A percentile compares a stretch with the other conserved stretches of the same genome.
Evolutionary conservation across 2,113 vertebrate species (phyloP).

Genomic region (Nothoprocta pentlandii): DNA sequence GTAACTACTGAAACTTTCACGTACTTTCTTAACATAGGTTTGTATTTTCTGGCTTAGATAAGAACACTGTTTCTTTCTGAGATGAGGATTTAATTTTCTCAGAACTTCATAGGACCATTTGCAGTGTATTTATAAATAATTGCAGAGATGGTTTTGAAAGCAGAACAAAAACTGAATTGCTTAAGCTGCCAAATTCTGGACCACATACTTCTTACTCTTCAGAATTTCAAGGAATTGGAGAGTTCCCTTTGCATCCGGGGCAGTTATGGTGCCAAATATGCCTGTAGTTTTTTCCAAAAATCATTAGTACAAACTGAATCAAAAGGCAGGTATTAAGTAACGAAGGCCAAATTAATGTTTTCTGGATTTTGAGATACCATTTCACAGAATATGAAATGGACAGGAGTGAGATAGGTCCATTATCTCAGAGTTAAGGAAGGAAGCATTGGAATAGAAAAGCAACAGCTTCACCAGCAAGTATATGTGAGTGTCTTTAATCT

Average conservation of each 20-base stretch:
- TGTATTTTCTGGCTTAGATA: not conserved
- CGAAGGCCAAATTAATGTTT: not conserved
- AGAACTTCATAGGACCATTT: not conserved
- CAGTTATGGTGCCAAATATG: rapidly evolving
- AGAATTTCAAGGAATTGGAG: not conserved
- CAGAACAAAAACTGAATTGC: not conserved
- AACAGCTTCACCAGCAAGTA: not conserved
- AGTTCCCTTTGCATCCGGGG: not conserved
- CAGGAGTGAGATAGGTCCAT: not conserved
- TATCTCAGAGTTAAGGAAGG: not conserved
- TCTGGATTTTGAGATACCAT: not conserved
- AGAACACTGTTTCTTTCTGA: not conserved
- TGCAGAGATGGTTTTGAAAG: not conserved
- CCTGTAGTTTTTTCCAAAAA: not conserved
- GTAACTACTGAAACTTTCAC: not conserved
- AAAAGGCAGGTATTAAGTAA: not conserved
- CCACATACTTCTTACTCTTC: not conserved
- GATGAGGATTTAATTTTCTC: not conserved
- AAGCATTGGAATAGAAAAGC: not conserved
- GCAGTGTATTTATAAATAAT: not conserved
- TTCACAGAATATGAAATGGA: not conserved
- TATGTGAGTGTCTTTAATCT: not conserved
- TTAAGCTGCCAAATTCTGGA: not conserved
- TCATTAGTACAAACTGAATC: not conserved
- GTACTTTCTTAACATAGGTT: not conserved